phyloP scores from a whole-genome alignment of 2,888 invertebrate species.

The Eudemis profundana region DNA sequence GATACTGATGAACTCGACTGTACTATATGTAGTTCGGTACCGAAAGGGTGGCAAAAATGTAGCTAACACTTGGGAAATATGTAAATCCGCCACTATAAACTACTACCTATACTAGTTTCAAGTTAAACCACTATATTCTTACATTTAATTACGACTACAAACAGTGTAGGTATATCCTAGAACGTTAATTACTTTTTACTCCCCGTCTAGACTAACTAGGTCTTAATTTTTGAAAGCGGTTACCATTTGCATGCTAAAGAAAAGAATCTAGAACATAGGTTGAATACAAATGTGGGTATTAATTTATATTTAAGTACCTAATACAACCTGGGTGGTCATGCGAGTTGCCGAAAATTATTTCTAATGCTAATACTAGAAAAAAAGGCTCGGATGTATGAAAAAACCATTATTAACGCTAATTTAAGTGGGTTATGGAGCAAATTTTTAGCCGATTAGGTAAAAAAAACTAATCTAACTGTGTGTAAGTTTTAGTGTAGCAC shows the following conservation, averaged over 20 bases:
- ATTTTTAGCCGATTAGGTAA: no score
- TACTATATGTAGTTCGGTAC: no score
- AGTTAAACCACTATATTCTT: background rate
- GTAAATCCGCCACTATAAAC: no score
- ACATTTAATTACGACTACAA: conserved; percentile 27
- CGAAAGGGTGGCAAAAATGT: no score
- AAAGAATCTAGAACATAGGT: conserved; percentile 35
- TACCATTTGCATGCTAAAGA: conserved; percentile 30
- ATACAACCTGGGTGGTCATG: conserved; percentile 17
- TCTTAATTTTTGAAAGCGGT: conserved; percentile 26
- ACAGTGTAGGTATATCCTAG: conserved; percentile 16
- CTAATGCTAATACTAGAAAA: conserved; percentile 1
- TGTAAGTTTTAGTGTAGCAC: no score
- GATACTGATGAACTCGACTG: no score
- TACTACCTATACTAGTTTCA: background rate
- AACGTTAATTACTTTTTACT: background rate
- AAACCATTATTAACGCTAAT: no score
- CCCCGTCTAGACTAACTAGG: conserved; percentile 33
- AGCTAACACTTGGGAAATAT: no score
- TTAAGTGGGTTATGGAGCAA: no score
- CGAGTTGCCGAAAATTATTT: conserved; percentile 25
- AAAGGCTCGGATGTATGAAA: no score
- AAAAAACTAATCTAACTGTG: no score
- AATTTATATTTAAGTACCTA: conserved; percentile 33
- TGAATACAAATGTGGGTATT: conserved; percentile 38